Conservation (phyloP, 92 coral and sea anemone species). For the Umimayanthus chanpuru region DNA sequence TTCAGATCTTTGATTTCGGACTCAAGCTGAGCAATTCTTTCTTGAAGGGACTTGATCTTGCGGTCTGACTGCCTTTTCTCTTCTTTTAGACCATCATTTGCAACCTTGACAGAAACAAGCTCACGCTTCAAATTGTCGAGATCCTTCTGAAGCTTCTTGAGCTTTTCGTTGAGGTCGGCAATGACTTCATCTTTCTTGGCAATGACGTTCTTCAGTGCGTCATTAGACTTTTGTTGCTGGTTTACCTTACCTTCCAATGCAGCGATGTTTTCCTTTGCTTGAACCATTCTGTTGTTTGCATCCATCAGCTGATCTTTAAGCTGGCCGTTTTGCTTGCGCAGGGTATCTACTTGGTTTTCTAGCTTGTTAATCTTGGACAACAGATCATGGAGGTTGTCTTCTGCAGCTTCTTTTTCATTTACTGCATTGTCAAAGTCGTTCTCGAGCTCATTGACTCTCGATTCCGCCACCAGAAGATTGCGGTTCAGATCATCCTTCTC, state of each 20-base stretch:
- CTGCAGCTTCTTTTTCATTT: slow-evolving; percentile 79
- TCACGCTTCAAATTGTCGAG: slow-evolving; percentile 74
- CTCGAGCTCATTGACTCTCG: slow-evolving; percentile 75
- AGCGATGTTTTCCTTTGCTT: slow-evolving; percentile 71
- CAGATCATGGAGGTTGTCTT: slow-evolving; percentile 77
- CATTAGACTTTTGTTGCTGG: slow-evolving; percentile 73
- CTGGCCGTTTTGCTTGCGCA: slow-evolving; percentile 75
- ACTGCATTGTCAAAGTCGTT: slow-evolving; percentile 78
- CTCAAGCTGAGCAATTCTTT: slow-evolving; percentile 64
- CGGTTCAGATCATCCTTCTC: slow-evolving; percentile 82
- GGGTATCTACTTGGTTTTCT: slow-evolving; percentile 79
- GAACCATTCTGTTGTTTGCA: slow-evolving; percentile 74
- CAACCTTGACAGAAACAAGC: slow-evolving; percentile 68
- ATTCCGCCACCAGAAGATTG: slow-evolving; percentile 68
- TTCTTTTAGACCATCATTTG: slow-evolving; percentile 67
- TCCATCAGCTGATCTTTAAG: slow-evolving; percentile 85
- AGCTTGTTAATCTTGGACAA: slow-evolving; percentile 74
- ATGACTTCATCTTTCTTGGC: slow-evolving; percentile 82
- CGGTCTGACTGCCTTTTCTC: slow-evolving; percentile 83
- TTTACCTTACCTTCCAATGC: slow-evolving; percentile 64
- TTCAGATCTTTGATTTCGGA: slow-evolving; percentile 79
- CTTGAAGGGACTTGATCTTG: slow-evolving; percentile 61
- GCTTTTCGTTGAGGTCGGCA: slow-evolving; percentile 71
- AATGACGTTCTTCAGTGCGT: slow-evolving; percentile 65
- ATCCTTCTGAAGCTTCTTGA: slow-evolving; percentile 76